Conservation (phyloP, 2,888 invertebrate genomes). For the Sycophila texana region DNA sequence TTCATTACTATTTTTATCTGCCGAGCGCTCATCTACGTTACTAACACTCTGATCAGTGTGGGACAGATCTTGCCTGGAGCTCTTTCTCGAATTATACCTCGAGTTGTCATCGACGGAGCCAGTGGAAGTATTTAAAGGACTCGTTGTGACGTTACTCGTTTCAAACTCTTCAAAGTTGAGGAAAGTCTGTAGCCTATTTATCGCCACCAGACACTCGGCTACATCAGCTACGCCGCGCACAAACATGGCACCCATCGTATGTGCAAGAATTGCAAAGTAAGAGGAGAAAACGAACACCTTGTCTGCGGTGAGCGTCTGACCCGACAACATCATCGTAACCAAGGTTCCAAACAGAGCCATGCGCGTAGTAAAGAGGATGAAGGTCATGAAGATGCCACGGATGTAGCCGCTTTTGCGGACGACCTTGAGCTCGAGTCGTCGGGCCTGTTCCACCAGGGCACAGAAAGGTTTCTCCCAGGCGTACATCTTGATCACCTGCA, state of each 20-base stretch:
- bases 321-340: constrained; percentile 82
- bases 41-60: constrained; percentile 66
- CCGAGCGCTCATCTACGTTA: constrained; percentile 23
- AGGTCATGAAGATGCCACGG: constrained; percentile 83
- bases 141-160: constrained; percentile 54
- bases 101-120: constrained; percentile 70
- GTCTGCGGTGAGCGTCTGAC: constrained; percentile 83
- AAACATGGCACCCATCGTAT: constrained; percentile 80
- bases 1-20: constrained; percentile 48
- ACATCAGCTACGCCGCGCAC: constrained; percentile 78
- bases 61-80: constrained; percentile 65
- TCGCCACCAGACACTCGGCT: constrained; percentile 78
- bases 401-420: constrained; percentile 81
- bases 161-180: constrained; percentile 74
- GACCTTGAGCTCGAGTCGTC: constrained; percentile 78
- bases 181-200: constrained; percentile 75
- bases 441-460: constrained; percentile 79
- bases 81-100: constrained; percentile 58
- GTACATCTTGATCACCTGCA: constrained; percentile 88
- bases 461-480: constrained; percentile 86
- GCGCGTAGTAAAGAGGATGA: constrained; percentile 88
- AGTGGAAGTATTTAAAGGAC: constrained; percentile 52
- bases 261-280: constrained; percentile 78
- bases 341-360: constrained; percentile 87
- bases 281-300: constrained; percentile 80